A percentile compares a stretch with the other conserved stretches of the same genome.
Evolutionary conservation across 2,888 invertebrate genomes (phyloP).

Genomic region (Ophion ellenae): DNA sequence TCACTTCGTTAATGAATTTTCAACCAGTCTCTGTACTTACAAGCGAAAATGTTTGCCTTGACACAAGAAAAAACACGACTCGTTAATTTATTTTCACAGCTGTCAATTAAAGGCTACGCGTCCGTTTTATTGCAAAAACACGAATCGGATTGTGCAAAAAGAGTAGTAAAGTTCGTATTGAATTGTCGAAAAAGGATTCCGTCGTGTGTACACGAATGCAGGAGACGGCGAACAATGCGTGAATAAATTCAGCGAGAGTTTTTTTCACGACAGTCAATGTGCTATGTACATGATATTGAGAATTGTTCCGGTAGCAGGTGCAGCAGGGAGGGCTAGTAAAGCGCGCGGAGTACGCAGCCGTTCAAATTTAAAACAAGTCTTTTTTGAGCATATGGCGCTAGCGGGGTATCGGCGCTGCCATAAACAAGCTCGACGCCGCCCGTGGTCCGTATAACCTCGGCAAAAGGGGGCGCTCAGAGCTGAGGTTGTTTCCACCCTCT

Average conservation of each 20-base stretch:
- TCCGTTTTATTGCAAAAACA: neutral
- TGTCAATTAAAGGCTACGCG: neutral
- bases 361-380: constrained; percentile 80
- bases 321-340: constrained; percentile 27
- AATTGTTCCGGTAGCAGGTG: constrained; percentile 68
- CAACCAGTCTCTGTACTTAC: neutral
- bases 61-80: neutral
- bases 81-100: neutral
- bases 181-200: neutral
- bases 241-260: constrained; percentile 8
- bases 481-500: constrained; percentile 60
- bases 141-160: neutral
- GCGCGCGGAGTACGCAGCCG: constrained; percentile 63
- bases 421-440: constrained; percentile 78
- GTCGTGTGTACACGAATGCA: neutral
- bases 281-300: constrained; percentile 35
- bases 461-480: constrained; percentile 42
- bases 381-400: constrained; percentile 80
- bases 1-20: neutral
- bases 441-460: constrained; percentile 72
- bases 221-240: neutral
- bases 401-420: constrained; percentile 75
- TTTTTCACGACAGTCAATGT: neutral
- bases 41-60: neutral
- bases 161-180: neutral